phyloP scores from a whole-genome alignment of 2,888 invertebrate species.

The Mechanitis mazaeus region DNA sequence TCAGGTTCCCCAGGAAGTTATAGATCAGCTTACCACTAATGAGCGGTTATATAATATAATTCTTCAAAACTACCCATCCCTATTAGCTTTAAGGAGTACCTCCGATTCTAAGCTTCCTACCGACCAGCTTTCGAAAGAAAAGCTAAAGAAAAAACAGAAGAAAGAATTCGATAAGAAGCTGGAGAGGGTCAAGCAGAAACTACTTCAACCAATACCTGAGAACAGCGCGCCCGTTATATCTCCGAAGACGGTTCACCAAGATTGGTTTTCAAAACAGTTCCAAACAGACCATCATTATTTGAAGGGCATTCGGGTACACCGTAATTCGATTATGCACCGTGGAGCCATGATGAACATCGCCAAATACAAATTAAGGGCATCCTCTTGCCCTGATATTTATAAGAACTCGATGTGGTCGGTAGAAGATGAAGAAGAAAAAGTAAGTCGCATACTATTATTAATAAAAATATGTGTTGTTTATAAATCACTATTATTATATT shows the following conservation, averaged over 20 bases:
- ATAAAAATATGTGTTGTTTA: too few relatives aligned
- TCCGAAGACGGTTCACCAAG: conserved; percentile 48
- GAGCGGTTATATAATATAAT: conserved; percentile 82
- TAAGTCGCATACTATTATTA: conserved; percentile 23
- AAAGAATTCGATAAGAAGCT: conserved; percentile 65
- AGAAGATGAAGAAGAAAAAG: conserved; percentile 82
- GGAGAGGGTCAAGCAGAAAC: conserved; percentile 57
- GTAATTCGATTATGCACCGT: conserved; percentile 91
- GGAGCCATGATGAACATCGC: conserved; percentile 91
- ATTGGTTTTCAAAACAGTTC: conserved; percentile 72
- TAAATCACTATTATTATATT: too few relatives aligned
- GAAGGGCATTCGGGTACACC: conserved; percentile 82
- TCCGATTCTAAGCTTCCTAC: conserved; percentile 79
- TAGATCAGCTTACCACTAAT: conserved; percentile 79
- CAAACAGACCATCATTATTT: conserved; percentile 81
- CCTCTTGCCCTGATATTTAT: conserved; percentile 95
- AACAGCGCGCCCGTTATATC: conserved; percentile 54
- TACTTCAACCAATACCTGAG: conserved; percentile 67
- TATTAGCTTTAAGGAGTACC: conserved; percentile 78
- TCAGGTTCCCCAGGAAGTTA: conserved; percentile 83
- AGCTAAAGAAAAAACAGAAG: conserved; percentile 36
- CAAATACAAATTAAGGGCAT: conserved; percentile 88
- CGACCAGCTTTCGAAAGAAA: conserved; percentile 44
- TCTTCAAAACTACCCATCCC: conserved; percentile 83
- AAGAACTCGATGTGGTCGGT: conserved; percentile 91